phyloP scores from a whole-genome alignment of 1,140 invertebrate genomes.

The Bombus sylvicola region DNA sequence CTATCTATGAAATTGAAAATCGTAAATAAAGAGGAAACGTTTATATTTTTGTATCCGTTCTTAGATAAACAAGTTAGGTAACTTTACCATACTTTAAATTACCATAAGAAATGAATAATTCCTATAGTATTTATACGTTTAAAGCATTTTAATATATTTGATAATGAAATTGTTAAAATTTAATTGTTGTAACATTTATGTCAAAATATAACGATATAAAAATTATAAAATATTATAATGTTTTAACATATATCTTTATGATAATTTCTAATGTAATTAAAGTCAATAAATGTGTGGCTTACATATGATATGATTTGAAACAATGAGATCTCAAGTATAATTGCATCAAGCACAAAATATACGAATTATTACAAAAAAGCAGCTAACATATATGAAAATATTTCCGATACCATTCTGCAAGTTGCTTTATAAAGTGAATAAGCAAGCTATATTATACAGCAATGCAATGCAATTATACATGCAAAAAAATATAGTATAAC shows the following conservation, averaged over 20 bases:
- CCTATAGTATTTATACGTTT: neutral
- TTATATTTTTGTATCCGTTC: slow-evolving; percentile 7
- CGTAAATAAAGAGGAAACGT: neutral
- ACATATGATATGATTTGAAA: slow-evolving; percentile 16
- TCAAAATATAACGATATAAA: neutral
- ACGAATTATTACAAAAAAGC: slow-evolving; percentile 25
- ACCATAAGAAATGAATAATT: neutral
- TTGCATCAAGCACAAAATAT: slow-evolving; percentile 45
- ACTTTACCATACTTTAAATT: no score
- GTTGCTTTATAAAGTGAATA: slow-evolving; percentile 31
- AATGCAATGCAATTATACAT: slow-evolving; percentile 69
- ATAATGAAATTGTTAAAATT: neutral
- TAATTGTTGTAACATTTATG: neutral
- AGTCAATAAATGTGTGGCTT: neutral
- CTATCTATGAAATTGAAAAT: neutral
- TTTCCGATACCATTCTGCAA: slow-evolving; percentile 17
- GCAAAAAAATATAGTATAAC: slow-evolving; percentile 75
- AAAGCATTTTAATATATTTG: neutral
- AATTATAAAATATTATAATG: neutral
- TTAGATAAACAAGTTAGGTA: neutral
- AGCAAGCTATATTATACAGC: slow-evolving; percentile 57
- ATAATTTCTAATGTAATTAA: neutral
- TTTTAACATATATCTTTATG: neutral
- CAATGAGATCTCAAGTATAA: slow-evolving; percentile 32
- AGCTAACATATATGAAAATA: slow-evolving; percentile 25